Evolutionary conservation across 2,888 invertebrate genomes (phyloP), one percentile per base, ranked within the genome.

Genomic region (Napeogenes sylphis): DNA sequence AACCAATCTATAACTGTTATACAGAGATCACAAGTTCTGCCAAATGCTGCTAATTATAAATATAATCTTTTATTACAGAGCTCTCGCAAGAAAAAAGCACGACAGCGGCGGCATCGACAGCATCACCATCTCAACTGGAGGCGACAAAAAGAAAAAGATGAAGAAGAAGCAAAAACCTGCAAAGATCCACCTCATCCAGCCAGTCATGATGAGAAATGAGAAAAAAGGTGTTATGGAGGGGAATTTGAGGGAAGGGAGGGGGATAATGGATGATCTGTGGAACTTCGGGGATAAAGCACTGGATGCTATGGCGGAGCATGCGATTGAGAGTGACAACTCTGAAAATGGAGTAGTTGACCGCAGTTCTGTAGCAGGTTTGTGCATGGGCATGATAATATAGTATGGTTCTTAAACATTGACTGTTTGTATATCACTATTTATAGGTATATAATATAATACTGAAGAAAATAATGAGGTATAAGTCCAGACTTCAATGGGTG

Each of bases 221-320:
- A 81, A 86, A 30, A 89, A 86, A 87, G 87, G 87, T 84, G 84
- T 85, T 14, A 77, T 87, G 0, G 89, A 86, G 33, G 58, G 46
- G 60, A 65, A 59, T 56, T 65, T 56, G 55, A 74, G 77, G 58
- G 68, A 64, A 63, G 77, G 78, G 2, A 74, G 85, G 65, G 84
- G 83, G 4, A 59, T 87, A 0, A 45, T 86, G 14, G 54, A 74
- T 0, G 84, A 89, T 35, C 30, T 85, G 2, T 87, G 84, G 87
- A 71, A 69, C 2, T 68, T 83, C 42, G 88, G 88, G 2, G 76
- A 84, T 35, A 76, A 85, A n/a, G 81, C 84, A 0, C 54, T 90
- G 58, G 88, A 90, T 67, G 71, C 75, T 0, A 63, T 87, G 0
- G 88, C 87, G 2, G 85, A 90, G 76, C 80, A 87, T 74, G 88